These are phyloP conservation scores for Nezara viridula DNA, from an alignment of 2,888 invertebrate genomes.

Conservation along the genomic window DNA sequence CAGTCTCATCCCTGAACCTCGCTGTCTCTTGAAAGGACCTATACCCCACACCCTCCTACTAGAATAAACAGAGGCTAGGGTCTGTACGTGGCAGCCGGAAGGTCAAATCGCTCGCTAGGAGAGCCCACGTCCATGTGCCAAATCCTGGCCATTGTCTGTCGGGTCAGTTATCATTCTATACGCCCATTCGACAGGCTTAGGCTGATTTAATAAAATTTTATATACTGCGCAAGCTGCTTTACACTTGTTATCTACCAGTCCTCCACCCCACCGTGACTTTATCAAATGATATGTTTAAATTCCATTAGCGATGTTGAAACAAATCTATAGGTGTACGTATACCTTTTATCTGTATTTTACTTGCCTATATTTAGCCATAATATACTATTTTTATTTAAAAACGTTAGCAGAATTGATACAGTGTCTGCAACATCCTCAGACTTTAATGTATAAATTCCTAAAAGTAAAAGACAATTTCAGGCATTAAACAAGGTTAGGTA, in stretches of 20 bases:
- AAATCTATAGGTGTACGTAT: neutral
- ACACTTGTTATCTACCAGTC: conserved; percentile 6
- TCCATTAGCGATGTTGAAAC: neutral
- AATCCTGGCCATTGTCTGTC: conserved; percentile 41
- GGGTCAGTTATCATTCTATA: conserved; percentile 39
- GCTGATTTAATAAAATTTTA: conserved; percentile 42
- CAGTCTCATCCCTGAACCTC: neutral
- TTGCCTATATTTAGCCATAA: too few species aligned
- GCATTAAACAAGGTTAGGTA: too few species aligned
- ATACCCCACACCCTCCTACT: neutral
- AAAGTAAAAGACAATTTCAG: too few species aligned
- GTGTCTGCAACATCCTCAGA: too few species aligned
- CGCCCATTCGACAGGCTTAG: conserved; percentile 25
- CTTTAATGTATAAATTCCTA: too few species aligned
- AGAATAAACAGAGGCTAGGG: neutral
- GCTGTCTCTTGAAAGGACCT: accelerated
- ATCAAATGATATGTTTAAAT: neutral
- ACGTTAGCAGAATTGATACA: too few species aligned
- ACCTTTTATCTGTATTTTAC: too few species aligned
- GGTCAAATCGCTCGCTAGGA: conserved; percentile 39
- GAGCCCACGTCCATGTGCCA: conserved; percentile 31
- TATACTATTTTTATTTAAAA: too few species aligned
- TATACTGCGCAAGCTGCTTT: conserved; percentile 46
- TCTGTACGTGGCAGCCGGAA: neutral
- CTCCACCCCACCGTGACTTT: neutral